phyloP scores from a whole-genome alignment of 2,888 invertebrate species.

The Cecidostiba fungosa region DNA sequence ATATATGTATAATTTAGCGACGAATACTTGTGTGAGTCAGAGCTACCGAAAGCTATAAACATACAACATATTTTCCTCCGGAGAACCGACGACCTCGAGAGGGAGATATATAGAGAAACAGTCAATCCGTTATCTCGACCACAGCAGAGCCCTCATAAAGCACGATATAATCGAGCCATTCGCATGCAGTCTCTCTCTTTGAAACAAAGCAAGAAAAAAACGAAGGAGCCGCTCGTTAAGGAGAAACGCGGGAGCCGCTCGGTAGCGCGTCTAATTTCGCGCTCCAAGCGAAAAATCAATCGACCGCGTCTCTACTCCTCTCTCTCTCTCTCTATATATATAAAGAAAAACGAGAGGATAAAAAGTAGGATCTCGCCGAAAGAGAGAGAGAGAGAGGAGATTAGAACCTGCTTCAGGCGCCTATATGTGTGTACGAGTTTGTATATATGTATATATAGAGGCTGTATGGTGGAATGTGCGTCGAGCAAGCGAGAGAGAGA shows the following conservation, averaged over 20 bases:
- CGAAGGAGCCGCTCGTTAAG: neutral
- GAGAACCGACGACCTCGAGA: too few species aligned
- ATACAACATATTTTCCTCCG: too few species aligned
- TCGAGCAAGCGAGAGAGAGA: conserved; percentile 71
- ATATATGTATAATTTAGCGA: neutral
- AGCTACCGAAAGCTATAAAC: too few species aligned
- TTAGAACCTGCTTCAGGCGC: conserved; percentile 80
- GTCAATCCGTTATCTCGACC: neutral
- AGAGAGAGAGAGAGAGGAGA: conserved; percentile 59
- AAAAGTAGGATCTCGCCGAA: neutral
- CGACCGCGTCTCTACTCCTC: neutral
- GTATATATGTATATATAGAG: neutral
- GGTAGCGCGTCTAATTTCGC: conserved; percentile 46
- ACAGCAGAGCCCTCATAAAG: conserved; percentile 9
- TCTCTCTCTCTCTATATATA: neutral
- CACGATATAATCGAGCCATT: conserved; percentile 22
- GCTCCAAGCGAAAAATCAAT: conserved; percentile 27
- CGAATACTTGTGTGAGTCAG: too few species aligned
- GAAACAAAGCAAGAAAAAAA: neutral
- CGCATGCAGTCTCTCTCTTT: conserved; percentile 1
- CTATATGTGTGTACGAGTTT: conserved; percentile 49
- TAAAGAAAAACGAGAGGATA: neutral
- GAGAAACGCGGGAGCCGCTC: conserved; percentile 34
- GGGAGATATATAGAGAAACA: neutral
- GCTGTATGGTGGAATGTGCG: conserved; percentile 69